These are phyloP conservation scores for Gymnoscopelus braueri DNA, from an alignment of 2,797 vertebrate species.

Conservation along the genomic window DNA sequence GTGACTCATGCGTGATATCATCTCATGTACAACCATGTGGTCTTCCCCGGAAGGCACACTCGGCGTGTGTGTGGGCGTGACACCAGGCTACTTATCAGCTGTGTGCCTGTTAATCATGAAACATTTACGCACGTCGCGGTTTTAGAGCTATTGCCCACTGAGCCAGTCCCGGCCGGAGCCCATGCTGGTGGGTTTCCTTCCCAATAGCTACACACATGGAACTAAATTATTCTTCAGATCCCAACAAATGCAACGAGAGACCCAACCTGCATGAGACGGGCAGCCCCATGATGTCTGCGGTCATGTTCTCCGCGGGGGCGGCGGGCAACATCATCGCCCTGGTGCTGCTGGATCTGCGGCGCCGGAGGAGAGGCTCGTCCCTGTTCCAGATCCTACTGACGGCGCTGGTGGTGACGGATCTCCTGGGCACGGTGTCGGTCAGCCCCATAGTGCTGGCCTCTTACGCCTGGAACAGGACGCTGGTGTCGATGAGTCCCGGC, in stretches of 20 bases:
- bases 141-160: no score
- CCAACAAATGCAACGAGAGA: slow-evolving; percentile 30
- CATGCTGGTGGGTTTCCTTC: no score
- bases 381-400: slow-evolving; percentile 83
- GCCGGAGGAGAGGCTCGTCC: slow-evolving; percentile 58
- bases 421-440: slow-evolving; percentile 85
- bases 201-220: slow-evolving; percentile 1
- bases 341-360: slow-evolving; percentile 76
- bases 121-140: no score
- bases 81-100: no score
- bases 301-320: slow-evolving; percentile 86
- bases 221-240: not conserved
- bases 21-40: no score
- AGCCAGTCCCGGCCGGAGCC: no score
- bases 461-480: slow-evolving; percentile 74
- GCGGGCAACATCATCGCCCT: slow-evolving; percentile 85
- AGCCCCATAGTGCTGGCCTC: slow-evolving; percentile 85
- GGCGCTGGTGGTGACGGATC: slow-evolving; percentile 86
- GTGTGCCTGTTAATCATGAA: no score
- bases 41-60: no score
- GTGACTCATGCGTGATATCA: no score
- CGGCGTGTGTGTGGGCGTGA: no score
- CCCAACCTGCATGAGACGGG: slow-evolving; percentile 25
- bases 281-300: slow-evolving; percentile 67
- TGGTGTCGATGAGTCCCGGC: slow-evolving; percentile 58